These are phyloP conservation scores for Onychostoma macrolepis DNA, from an alignment of 2,113 vertebrate species.

Conservation along the genomic window DNA sequence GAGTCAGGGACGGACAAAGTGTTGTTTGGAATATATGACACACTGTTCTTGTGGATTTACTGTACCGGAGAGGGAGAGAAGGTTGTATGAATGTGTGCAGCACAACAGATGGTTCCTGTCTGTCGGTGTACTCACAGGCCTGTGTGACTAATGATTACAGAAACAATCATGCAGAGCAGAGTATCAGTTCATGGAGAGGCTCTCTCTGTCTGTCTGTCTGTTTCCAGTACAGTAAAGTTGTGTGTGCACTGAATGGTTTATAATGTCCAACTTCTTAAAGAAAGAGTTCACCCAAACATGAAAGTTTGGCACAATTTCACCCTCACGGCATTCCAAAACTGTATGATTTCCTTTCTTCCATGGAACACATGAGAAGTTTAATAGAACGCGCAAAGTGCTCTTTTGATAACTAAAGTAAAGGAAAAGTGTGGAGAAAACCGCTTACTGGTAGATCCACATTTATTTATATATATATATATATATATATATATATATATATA, in stretches of 20 bases:
- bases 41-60: not conserved
- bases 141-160: conserved; percentile 19
- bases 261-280: not conserved
- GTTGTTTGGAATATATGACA: not conserved
- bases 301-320: not conserved
- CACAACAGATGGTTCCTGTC: conserved; percentile 47
- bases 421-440: not conserved
- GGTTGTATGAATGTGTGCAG: conserved; percentile 22
- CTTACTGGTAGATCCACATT: not conserved
- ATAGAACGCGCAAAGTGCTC: not conserved
- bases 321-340: not conserved
- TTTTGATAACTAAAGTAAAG: not conserved
- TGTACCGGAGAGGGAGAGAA: not conserved
- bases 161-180: conserved; percentile 5
- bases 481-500: too few relatives aligned
- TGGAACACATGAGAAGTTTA: not conserved
- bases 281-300: not conserved
- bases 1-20: conserved; percentile 47
- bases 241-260: not conserved
- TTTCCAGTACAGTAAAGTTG: not conserved
- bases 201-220: not conserved
- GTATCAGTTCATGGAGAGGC: not conserved
- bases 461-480: too few relatives aligned
- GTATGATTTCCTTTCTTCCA: not conserved
- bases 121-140: conserved; percentile 32